These are phyloP conservation scores for Aleadryas rufinucha DNA, from an alignment of 2,113 vertebrate genomes.

Conservation along the genomic window DNA sequence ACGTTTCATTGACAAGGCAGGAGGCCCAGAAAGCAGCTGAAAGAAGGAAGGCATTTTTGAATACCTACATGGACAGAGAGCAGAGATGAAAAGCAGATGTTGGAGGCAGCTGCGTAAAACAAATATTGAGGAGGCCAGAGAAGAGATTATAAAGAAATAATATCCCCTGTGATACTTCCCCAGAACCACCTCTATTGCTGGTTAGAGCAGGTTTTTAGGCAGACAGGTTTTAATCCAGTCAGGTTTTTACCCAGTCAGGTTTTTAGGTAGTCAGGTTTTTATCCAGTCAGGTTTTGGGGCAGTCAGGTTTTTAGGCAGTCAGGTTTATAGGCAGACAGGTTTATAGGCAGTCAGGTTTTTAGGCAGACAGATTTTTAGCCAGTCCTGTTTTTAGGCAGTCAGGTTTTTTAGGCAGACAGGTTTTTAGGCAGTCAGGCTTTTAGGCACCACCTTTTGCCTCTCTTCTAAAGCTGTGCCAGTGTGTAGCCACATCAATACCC, in stretches of 20 bases:
- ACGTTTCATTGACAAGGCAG: neutral
- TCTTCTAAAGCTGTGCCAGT: neutral
- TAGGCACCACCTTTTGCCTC: neutral
- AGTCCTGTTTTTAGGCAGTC: neutral
- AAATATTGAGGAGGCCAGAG: neutral
- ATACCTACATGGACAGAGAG: neutral
- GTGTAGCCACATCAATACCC: neutral
- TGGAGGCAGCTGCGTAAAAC: slow-evolving; percentile 25
- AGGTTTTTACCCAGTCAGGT: neutral
- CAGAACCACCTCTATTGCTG: neutral
- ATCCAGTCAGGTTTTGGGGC: neutral
- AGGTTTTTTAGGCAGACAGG: neutral
- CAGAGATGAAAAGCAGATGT: slow-evolving; percentile 57
- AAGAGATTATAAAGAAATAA: neutral
- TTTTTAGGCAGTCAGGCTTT: neutral
- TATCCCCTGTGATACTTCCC: neutral
- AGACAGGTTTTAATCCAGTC: neutral
- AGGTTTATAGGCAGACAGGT: neutral
- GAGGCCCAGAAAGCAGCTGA: neutral
- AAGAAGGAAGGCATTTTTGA: neutral
- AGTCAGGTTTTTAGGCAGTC: neutral
- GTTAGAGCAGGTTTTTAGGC: neutral
- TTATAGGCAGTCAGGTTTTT: neutral
- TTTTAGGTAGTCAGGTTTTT: neutral
- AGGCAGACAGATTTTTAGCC: neutral